Conservation (phyloP, 1,140 invertebrate genomes). For the Hypsibius dujardini region DNA sequence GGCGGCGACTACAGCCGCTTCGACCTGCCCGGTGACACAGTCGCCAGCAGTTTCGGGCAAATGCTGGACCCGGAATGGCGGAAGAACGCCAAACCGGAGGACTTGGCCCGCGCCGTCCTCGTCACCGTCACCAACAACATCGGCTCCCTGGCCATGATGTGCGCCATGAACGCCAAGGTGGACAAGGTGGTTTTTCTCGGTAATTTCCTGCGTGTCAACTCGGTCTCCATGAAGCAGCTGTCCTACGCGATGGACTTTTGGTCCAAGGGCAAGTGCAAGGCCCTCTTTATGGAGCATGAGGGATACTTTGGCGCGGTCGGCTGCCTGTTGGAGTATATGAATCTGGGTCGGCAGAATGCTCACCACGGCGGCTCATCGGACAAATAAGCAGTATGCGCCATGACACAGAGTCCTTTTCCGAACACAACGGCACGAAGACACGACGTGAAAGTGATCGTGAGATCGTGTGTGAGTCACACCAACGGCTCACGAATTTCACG, state of each 20-base stretch:
- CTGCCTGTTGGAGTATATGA: slow-evolving; percentile 54
- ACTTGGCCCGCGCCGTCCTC: slow-evolving; percentile 80
- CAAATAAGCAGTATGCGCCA: no score
- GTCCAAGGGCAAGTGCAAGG: slow-evolving; percentile 85
- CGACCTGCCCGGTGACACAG: slow-evolving; percentile 70
- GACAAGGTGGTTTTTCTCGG: slow-evolving; percentile 78
- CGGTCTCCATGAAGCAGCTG: slow-evolving; percentile 87
- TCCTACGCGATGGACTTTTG: slow-evolving; percentile 97
- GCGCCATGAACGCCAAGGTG: slow-evolving; percentile 67
- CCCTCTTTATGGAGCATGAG: slow-evolving; percentile 87
- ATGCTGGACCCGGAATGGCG: slow-evolving; percentile 76
- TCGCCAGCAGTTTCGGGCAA: slow-evolving; percentile 94
- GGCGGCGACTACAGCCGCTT: slow-evolving; percentile 86
- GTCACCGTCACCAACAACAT: slow-evolving; percentile 99
- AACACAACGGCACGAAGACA: no score
- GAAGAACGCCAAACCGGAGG: slow-evolving; percentile 56
- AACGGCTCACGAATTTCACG: no score
- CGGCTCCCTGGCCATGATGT: slow-evolving; percentile 89
- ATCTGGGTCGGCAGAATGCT: slow-evolving; percentile 19
- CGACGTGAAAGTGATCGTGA: no score
- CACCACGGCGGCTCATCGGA: no score
- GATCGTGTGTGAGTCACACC: no score
- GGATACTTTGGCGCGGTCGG: slow-evolving; percentile 90
- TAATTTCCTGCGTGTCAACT: slow-evolving; percentile 91
- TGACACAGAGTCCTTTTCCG: no score